Evolutionary conservation across 2,888 invertebrate species (phyloP), one percentile per base, ranked within the genome.

Genomic region (Chaetogeoica ovagalla): DNA sequence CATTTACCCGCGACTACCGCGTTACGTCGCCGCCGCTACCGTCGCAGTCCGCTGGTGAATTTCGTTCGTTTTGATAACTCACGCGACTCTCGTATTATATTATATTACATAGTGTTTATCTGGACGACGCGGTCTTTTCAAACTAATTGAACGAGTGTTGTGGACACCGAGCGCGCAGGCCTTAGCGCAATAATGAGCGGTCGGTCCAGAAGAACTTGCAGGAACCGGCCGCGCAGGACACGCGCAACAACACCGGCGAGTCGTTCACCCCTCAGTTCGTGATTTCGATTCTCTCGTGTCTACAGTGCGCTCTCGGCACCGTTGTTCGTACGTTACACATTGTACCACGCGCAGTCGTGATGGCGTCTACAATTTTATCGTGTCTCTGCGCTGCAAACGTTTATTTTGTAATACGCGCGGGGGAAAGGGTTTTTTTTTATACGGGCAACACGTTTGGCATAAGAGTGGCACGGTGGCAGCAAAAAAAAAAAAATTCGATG

Each of bases 241-340:
- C 68, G 68, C 37, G 59, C 68, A 76, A 60, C n/a, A n/a, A n/a
- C n/a, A n/a, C n/a, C n/a, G n/a, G n/a, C 30, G 30, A 30, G 30
- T 76, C 76, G 23, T 76, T 76, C 76, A 69, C 76, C 76, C 76
- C 76, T 68, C 37, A n/a, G 17, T 60, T 76, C 76, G 76, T 76
- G 76, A 76, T 69, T 66, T 66, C 43, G 21, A 37, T 62, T 37
- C 37, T 1, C 21, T 63, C 65, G 23, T n/a, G n/a, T n/a, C n/a
- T n/a, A 13, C 52, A 55, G 11, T 11, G 48, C 48, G 0, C 48
- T 11, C 48, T 5, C 30, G 4, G 30, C 30, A 55, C 19, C 19
- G 4, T 19, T 8, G 8, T 3, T 19, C 5, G 8, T 55, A 8
- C 30, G 30, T 30, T 19, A 8, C 48, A n/a, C n/a, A n/a, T n/a